A percentile compares a stretch with the other conserved stretches of the same genome.
Conservation (phyloP, 2,888 invertebrate genomes). For the Drosophila mimica region DNA sequence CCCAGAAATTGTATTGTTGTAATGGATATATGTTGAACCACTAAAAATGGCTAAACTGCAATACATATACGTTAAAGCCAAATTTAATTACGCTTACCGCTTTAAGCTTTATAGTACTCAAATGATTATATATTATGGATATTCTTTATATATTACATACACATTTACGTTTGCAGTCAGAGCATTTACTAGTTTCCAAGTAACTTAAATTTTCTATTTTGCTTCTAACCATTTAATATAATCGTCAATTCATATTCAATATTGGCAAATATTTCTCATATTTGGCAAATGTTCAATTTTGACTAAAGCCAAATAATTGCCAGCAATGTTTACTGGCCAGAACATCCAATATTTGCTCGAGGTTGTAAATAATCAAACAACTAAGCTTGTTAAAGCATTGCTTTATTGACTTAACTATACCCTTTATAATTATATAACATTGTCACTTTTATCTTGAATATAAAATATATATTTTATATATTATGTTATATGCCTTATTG, state of each 20-base stretch:
- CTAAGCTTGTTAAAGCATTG: too few species aligned
- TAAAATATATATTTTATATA: background rate
- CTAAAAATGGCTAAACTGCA: slow-evolving; percentile 9
- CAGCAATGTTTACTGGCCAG: slow-evolving; percentile 6
- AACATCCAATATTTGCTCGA: slow-evolving; percentile 12
- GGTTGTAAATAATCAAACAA: slow-evolving; percentile 17
- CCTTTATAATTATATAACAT: background rate
- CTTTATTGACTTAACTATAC: background rate
- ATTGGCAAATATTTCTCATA: slow-evolving; percentile 27
- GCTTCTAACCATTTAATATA: slow-evolving; percentile 9
- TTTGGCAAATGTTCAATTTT: slow-evolving; percentile 22
- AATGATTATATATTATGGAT: background rate
- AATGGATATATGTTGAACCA: background rate
- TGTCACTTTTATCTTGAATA: too few species aligned
- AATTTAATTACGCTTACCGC: slow-evolving; percentile 18
- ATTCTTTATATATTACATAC: background rate
- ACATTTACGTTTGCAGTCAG: background rate
- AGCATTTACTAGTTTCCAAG: slow-evolving; percentile 3
- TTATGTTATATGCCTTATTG: background rate
- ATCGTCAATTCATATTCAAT: slow-evolving; percentile 24
- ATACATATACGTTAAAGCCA: background rate
- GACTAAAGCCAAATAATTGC: slow-evolving; percentile 31
- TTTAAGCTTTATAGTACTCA: background rate
- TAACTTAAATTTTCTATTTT: slow-evolving; percentile 5
- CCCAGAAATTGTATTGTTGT: background rate